Base-by-base conservation (phyloP, 2,888 invertebrate genomes). In the Nemotelus nigrinus region DNA sequence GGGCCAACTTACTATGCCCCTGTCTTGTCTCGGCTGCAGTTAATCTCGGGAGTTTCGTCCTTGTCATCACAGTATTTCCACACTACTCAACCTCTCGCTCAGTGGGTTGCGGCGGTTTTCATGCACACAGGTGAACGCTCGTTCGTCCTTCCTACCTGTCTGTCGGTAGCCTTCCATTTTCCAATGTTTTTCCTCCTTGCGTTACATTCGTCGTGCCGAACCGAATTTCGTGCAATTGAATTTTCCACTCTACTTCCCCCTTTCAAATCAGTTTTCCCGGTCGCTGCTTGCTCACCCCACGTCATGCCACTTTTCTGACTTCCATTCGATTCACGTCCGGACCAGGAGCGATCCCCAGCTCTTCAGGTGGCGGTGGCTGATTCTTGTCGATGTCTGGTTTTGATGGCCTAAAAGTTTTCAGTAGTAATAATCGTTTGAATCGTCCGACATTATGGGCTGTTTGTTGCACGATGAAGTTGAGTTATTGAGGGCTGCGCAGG, bases 311-410 rank as follows among this genome's bases (percentile, higher is more conserved):
- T 25, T 58, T 58, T 53, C 6, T 53, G 53, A 2, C 25, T 58
- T 58, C 8, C 2, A 4, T 58, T 5, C 58, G 58, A 5, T 39
- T 3, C 58, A 5, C n/a, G n/a, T 5, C 25, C 25, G 25, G 25
- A 25, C 67, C n/a, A 47, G 10, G 47, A n/a, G 47, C 39, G 41
- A 47, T 41, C 48, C 39, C 60, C 4, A 58, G 10, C 60, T 60
- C 74, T 39, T 60, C 60, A 25, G 25, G 25, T 63, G 74, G 74
- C 63, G 74, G 74, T 74, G 74, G 60, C 63, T 63, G 74, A 47
- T 74, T 74, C 45, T 74, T 74, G 74, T 63, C 74, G 60, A 44
- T 74, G 74, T 74, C 74, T 74, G 72, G 72, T 58, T 74, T 74
- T 48, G 74, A 60, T 39, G 74, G 74, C 48, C 70, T 70, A 70